These are phyloP conservation scores for Hirtodrosophila histrioides DNA, from an alignment of 2,888 invertebrate genomes.

Conservation along the genomic window DNA sequence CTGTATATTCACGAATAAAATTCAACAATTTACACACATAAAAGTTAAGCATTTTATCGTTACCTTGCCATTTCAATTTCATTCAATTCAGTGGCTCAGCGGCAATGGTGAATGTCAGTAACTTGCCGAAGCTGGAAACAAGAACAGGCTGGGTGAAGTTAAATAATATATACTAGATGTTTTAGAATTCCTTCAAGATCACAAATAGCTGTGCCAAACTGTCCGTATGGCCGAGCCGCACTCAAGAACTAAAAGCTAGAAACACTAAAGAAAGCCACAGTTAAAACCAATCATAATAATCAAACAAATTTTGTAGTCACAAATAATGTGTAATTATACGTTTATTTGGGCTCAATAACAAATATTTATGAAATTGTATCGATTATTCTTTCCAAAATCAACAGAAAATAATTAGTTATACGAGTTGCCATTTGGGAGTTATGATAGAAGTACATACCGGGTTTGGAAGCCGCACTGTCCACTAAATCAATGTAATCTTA, in stretches of 20 bases:
- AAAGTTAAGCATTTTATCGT: too few relatives aligned
- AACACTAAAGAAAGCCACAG: too few relatives aligned
- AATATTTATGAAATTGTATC: slow-evolving; percentile 52
- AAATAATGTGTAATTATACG: slow-evolving; percentile 53
- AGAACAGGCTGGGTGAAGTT: too few relatives aligned
- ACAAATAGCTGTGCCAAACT: too few relatives aligned
- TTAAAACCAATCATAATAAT: background rate
- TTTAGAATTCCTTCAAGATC: too few relatives aligned
- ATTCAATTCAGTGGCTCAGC: too few relatives aligned
- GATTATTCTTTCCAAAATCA: slow-evolving; percentile 62
- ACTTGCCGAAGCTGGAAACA: too few relatives aligned
- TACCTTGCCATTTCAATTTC: too few relatives aligned
- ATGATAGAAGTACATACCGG: slow-evolving; percentile 68
- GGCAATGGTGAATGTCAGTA: too few relatives aligned
- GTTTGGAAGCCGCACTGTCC: slow-evolving; percentile 47
- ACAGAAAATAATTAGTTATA: slow-evolving; percentile 11
- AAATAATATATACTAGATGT: too few relatives aligned
- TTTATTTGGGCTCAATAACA: slow-evolving; percentile 50
- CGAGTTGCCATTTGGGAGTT: slow-evolving; percentile 45
- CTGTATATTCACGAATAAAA: slow-evolving; percentile 28
- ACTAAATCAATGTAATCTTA: slow-evolving; percentile 38
- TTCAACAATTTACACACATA: slow-evolving; percentile 14
- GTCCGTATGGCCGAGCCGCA: background rate
- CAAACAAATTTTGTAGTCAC: slow-evolving; percentile 20
- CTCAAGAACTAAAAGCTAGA: too few relatives aligned